A percentile compares a stretch with the other conserved stretches of the same genome.
Conservation (phyloP, 1,140 invertebrate genomes). For the Acyrthosiphon pisum region DNA sequence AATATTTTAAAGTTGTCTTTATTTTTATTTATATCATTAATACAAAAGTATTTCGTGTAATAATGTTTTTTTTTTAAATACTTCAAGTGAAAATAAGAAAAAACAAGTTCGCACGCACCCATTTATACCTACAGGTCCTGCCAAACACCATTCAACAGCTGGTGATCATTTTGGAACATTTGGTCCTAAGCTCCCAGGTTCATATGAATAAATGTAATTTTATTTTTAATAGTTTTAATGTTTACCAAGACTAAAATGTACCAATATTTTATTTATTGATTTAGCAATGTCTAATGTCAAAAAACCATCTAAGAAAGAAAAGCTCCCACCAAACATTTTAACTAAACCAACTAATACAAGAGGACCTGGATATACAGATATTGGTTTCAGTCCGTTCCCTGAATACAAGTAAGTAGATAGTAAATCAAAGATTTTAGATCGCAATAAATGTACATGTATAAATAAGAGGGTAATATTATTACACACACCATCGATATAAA, state of each 20-base stretch:
- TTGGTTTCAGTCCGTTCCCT: not conserved
- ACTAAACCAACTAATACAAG: not conserved
- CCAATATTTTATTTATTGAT: not conserved
- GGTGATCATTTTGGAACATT: constrained; percentile 44
- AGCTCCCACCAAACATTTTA: not conserved
- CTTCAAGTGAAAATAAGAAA: not conserved
- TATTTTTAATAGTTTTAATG: not conserved
- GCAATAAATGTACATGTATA: not conserved
- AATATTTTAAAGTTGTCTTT: not conserved
- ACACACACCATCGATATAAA: no score
- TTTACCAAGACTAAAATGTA: not conserved
- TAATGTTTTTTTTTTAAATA: not conserved
- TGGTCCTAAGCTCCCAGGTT: constrained; percentile 26
- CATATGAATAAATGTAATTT: not conserved
- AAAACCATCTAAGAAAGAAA: not conserved
- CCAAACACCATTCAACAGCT: constrained; percentile 24
- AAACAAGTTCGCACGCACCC: not conserved
- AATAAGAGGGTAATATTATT: no score
- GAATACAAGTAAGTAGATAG: not conserved
- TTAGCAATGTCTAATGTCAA: constrained; percentile 8
- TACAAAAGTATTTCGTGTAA: not conserved
- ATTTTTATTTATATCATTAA: not conserved
- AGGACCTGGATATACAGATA: constrained; percentile 34
- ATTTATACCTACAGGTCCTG: not conserved
- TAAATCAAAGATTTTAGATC: not conserved